phyloP scores from a whole-genome alignment of 2,888 invertebrate species.

The Brachylomia viminalis region DNA sequence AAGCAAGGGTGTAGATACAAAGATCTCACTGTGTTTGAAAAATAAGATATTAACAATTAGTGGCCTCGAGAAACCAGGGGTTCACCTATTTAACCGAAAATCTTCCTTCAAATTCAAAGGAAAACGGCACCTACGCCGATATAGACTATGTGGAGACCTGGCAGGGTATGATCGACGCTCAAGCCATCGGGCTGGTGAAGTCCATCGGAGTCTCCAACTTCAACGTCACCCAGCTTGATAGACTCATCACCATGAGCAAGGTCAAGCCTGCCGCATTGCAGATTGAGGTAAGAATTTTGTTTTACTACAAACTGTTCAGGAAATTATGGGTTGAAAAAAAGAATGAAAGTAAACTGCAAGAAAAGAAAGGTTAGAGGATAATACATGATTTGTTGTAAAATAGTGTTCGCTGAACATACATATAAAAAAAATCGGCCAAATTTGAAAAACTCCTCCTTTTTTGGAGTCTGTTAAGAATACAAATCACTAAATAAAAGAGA shows the following conservation, averaged over 20 bases:
- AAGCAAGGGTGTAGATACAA: not conserved
- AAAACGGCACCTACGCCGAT: conserved; percentile 72
- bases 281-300: conserved; percentile 79
- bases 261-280: conserved; percentile 91
- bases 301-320: not conserved
- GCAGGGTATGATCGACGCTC: conserved; percentile 92
- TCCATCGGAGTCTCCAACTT: conserved; percentile 95
- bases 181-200: conserved; percentile 90
- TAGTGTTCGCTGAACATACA: no score
- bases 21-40: not conserved
- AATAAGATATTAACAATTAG: not conserved
- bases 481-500: no score
- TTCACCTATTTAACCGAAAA: not conserved
- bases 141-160: conserved; percentile 93
- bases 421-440: no score
- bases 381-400: no score
- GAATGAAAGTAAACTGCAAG: no score
- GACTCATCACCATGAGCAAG: conserved; percentile 85
- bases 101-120: conserved; percentile 57
- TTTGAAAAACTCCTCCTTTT: no score
- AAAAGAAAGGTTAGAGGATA: no score
- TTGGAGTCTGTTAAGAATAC: no score
- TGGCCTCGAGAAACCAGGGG: not conserved
- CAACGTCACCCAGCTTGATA: conserved; percentile 92
- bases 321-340: no score